phyloP scores from a whole-genome alignment of 2,113 vertebrate species.

The Agelaius tricolor region DNA sequence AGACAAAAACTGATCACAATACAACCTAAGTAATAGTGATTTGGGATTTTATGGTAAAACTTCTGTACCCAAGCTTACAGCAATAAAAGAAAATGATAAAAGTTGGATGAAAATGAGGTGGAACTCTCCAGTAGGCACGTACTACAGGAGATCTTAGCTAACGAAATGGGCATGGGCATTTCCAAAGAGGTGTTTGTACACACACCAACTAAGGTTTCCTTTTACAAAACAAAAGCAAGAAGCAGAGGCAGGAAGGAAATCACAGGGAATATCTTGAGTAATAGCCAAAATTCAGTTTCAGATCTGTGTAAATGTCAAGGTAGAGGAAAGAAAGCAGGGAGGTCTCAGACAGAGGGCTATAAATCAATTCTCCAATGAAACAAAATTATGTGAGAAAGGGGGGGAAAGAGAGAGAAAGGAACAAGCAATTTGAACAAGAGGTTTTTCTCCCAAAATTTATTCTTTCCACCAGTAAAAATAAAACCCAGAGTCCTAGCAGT shows the following conservation, averaged over 20 bases:
- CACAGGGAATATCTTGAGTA: background rate
- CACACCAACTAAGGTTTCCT: background rate
- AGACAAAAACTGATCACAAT: background rate
- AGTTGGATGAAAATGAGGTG: background rate
- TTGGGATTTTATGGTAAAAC: background rate
- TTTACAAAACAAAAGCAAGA: constrained; percentile 12
- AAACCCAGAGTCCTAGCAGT: background rate
- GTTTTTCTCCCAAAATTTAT: background rate
- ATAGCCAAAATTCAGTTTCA: constrained; percentile 8
- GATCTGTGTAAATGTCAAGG: background rate
- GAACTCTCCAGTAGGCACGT: background rate
- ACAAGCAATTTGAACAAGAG: background rate
- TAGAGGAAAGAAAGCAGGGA: background rate
- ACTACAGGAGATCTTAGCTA: background rate
- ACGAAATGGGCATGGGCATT: background rate
- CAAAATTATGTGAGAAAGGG: background rate
- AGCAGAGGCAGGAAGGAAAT: constrained; percentile 54
- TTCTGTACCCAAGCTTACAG: background rate
- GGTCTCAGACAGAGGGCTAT: background rate
- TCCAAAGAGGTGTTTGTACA: background rate
- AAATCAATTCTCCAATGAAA: background rate
- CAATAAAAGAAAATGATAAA: background rate
- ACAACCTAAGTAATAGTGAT: background rate
- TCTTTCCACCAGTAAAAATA: background rate
- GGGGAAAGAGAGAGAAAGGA: background rate